Conservation (phyloP, 1,140 invertebrate genomes). For the Ridgeia piscesae region DNA sequence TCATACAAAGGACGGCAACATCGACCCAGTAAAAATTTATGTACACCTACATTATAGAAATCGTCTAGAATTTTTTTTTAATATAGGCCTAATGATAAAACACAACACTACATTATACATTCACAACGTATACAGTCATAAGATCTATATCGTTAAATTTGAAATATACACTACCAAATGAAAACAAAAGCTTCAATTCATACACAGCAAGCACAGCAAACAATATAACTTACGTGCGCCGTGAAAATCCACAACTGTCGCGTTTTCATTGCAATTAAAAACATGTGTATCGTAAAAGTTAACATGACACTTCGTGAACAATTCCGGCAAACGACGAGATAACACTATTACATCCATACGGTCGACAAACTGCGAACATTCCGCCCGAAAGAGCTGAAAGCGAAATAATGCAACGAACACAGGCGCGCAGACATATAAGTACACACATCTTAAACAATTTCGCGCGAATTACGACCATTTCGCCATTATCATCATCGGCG, state of each 20-base stretch:
- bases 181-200: neutral
- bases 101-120: too few species aligned
- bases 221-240: neutral
- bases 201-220: neutral
- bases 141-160: neutral
- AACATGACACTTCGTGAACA: neutral
- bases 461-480: constrained; percentile 3
- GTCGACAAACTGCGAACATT: neutral
- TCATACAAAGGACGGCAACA: neutral
- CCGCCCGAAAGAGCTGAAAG: neutral
- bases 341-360: neutral
- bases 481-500: constrained; percentile 3
- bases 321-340: neutral
- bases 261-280: neutral
- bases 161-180: neutral
- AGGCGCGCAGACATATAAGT: neutral
- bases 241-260: neutral
- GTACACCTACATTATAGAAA: too few species aligned
- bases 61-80: too few species aligned
- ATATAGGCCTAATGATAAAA: too few species aligned
- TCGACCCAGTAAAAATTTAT: too few species aligned
- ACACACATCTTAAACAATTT: constrained; percentile 6
- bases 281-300: neutral
- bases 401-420: neutral
- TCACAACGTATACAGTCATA: too few species aligned